Evolutionary conservation across 2,113 vertebrate genomes (phyloP).

Genomic region (Scomber colias): DNA sequence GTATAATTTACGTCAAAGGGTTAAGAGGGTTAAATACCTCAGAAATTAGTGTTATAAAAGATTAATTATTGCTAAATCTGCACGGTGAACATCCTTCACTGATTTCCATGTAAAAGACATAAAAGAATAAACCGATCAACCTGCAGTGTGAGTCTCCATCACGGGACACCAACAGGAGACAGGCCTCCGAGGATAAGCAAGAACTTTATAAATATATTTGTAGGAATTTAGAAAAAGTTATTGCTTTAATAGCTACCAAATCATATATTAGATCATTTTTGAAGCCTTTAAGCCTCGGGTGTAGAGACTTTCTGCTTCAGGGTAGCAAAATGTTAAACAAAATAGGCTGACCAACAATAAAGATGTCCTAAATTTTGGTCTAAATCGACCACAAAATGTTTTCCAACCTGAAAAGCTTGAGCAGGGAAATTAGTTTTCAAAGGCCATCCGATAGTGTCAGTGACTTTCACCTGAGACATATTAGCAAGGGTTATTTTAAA

Average conservation of each 20-base stretch:
- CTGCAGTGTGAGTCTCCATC: constrained; percentile 8
- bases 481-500: not conserved
- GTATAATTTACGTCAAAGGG: constrained; percentile 63
- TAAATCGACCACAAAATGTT: not conserved
- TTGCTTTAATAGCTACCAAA: not conserved
- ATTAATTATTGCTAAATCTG: not conserved
- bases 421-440: no score
- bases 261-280: not conserved
- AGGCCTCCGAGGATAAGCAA: no score
- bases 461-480: not conserved
- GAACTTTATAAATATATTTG: no score
- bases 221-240: no score
- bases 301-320: not conserved
- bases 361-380: not conserved
- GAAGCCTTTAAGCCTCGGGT: not conserved
- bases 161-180: no score
- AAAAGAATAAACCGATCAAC: constrained; percentile 22
- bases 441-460: constrained; percentile 10
- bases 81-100: not conserved
- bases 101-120: not conserved
- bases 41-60: not conserved
- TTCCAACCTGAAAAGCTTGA: not conserved
- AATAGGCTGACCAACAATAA: not conserved
- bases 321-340: not conserved
- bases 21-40: constrained; percentile 57